These are phyloP conservation scores for Procapra przewalskii DNA, from an alignment of 2,113 vertebrate genomes.

Conservation along the genomic window DNA sequence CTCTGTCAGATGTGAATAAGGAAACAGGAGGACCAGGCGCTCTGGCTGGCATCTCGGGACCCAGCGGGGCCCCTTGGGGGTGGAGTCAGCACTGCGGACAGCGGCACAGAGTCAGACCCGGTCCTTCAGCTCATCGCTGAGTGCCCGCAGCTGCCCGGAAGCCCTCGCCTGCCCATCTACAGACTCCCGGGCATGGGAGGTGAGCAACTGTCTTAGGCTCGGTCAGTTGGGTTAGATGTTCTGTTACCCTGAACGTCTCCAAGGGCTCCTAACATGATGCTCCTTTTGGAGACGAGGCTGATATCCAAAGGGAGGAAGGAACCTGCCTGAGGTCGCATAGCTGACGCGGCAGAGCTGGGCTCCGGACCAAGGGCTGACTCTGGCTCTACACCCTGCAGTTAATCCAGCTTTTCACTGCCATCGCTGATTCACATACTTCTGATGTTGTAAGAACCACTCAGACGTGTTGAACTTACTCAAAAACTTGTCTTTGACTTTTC, in stretches of 20 bases:
- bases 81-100: neutral
- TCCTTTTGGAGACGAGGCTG: neutral
- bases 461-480: neutral
- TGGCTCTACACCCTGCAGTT: slow-evolving; percentile 29
- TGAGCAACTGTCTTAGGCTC: neutral
- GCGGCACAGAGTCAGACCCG: neutral
- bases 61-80: neutral
- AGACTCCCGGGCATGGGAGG: rapidly evolving
- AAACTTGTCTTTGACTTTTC: slow-evolving; percentile 14
- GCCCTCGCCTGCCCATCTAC: rapidly evolving
- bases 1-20: neutral
- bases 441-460: neutral
- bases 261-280: neutral
- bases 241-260: neutral
- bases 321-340: neutral
- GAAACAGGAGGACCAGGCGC: neutral
- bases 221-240: neutral
- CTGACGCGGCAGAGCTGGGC: neutral
- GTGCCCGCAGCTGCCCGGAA: rapidly evolving
- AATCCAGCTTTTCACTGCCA: slow-evolving; percentile 7
- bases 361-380: neutral
- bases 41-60: neutral
- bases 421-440: neutral
- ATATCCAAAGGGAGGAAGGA: neutral
- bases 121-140: neutral